Conservation (phyloP, 1,140 invertebrate genomes). For the Cotesia vestalis region DNA sequence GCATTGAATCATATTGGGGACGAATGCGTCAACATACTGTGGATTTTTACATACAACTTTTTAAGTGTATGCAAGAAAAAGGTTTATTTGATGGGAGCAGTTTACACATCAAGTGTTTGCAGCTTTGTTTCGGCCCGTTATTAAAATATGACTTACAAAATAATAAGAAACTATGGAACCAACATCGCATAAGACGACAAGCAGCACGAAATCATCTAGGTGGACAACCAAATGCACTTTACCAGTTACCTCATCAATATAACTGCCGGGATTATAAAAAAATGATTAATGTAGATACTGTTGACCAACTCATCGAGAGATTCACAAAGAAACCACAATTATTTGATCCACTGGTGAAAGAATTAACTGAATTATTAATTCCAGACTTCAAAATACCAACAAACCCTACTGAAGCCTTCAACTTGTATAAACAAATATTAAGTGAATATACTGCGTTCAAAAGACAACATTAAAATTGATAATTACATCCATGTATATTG, state of each 20-base stretch:
- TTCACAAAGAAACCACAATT: not conserved
- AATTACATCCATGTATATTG: too few species aligned
- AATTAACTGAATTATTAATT: not conserved
- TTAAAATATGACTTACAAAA: slow-evolving; percentile 11
- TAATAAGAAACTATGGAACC: slow-evolving; percentile 21
- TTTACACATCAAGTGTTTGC: slow-evolving; percentile 25
- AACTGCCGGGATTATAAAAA: not conserved
- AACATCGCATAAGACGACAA: slow-evolving; percentile 27
- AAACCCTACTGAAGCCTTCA: not conserved
- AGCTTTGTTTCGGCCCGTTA: slow-evolving; percentile 20
- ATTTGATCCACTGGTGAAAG: not conserved
- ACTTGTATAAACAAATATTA: slow-evolving; percentile 1
- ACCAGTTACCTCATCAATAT: slow-evolving; percentile 2
- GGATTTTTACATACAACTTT: too few species aligned
- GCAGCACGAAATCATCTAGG: slow-evolving; percentile 4
- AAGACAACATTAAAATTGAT: too few species aligned
- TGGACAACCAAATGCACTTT: slow-evolving; percentile 19
- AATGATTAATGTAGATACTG: not conserved
- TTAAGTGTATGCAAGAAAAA: too few species aligned
- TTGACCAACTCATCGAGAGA: not conserved
- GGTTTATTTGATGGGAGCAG: slow-evolving; percentile 14
- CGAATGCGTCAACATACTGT: too few species aligned
- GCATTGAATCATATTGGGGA: too few species aligned
- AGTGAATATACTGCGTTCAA: too few species aligned
- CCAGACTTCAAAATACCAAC: not conserved